phyloP scores from a whole-genome alignment of 2,888 invertebrate species.

The Diaprepes abbreviatus region DNA sequence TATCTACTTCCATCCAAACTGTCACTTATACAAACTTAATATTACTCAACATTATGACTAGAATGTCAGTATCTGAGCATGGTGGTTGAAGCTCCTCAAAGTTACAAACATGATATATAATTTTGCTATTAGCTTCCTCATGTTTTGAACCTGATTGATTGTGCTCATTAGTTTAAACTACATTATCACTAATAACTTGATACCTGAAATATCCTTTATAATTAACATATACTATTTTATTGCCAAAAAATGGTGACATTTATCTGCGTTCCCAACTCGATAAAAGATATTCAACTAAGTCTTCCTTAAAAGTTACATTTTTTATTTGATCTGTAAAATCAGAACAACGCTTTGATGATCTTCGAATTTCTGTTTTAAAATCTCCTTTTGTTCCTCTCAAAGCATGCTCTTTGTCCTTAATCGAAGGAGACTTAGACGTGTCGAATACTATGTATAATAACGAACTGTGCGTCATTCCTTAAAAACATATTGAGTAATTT shows the following conservation, averaged over 20 bases:
- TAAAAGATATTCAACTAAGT: too few species aligned
- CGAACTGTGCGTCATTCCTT: slow-evolving; percentile 27
- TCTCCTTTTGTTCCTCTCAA: slow-evolving; percentile 42
- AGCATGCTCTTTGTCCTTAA: slow-evolving; percentile 51
- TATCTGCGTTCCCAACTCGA: slow-evolving; percentile 55
- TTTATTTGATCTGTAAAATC: slow-evolving; percentile 53
- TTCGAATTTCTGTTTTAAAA: slow-evolving; percentile 51
- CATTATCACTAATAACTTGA: slow-evolving; percentile 51
- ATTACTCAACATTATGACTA: too few species aligned
- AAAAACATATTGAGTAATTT: slow-evolving; percentile 22
- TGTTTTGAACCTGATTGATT: slow-evolving; percentile 44
- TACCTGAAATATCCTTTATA: too few species aligned
- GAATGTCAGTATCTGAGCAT: too few species aligned
- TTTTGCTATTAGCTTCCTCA: too few species aligned
- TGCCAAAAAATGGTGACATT: slow-evolving; percentile 54
- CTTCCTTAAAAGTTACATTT: too few species aligned
- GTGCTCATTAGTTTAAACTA: slow-evolving; percentile 29
- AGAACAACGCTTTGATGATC: slow-evolving; percentile 51
- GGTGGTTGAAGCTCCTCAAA: too few species aligned
- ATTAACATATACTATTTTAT: slow-evolving; percentile 50
- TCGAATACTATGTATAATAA: slow-evolving; percentile 15
- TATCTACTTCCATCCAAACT: slow-evolving; percentile 18
- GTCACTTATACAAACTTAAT: slow-evolving; percentile 7
- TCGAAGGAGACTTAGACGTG: slow-evolving; percentile 37
- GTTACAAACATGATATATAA: too few species aligned